phyloP scores from a whole-genome alignment of 2,888 invertebrate species.

The Selenia dentaria region DNA sequence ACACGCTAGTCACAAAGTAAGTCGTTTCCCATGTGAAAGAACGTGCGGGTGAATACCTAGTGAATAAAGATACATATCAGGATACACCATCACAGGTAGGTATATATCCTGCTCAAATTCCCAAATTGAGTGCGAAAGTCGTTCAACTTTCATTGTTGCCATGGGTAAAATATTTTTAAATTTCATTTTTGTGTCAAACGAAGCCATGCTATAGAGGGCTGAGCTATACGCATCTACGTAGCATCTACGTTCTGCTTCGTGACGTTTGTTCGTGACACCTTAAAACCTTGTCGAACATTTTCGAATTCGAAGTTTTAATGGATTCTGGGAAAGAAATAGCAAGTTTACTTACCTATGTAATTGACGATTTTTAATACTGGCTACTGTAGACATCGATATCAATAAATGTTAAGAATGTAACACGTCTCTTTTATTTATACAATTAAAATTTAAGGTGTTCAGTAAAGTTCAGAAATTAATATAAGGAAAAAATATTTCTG shows the following conservation, averaged over 20 bases:
- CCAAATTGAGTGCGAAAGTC: conserved; percentile 31
- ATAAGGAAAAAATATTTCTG: no score
- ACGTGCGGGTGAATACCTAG: conserved; percentile 11
- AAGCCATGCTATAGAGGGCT: conserved; percentile 5
- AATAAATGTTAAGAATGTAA: no score
- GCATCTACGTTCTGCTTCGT: conserved; percentile 15
- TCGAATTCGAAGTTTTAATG: background rate
- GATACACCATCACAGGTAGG: conserved; percentile 20
- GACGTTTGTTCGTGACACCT: conserved; percentile 11
- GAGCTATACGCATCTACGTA: conserved; percentile 8
- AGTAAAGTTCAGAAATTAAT: no score
- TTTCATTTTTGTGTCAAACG: conserved; percentile 13
- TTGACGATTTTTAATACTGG: no score
- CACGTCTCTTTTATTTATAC: no score
- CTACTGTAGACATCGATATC: no score
- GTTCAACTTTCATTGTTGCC: conserved; percentile 35
- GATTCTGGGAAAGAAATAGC: no score
- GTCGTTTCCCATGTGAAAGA: background rate
- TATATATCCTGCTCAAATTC: conserved; percentile 23
- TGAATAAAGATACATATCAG: conserved; percentile 28
- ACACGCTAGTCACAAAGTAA: no score
- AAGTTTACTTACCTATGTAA: no score
- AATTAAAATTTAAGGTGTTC: no score
- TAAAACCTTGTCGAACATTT: background rate
- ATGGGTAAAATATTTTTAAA: conserved; percentile 31